Evolutionary conservation across 2,888 invertebrate species (phyloP), one percentile per base, ranked within the genome.

Genomic region (Nemoura dubitans): DNA sequence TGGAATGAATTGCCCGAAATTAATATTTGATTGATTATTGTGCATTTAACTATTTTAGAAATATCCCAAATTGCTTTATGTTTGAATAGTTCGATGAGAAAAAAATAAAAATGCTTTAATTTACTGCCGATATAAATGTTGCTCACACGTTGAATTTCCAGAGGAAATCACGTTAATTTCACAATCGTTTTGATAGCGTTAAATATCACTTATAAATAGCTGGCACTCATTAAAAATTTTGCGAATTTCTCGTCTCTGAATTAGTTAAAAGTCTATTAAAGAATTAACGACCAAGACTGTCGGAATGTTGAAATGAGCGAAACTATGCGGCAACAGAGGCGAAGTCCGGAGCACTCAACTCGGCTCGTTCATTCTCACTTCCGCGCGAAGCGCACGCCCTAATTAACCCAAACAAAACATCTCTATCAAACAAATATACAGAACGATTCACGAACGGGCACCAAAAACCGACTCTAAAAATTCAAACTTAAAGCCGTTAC

Each of bases 401-500:
- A 59, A 59, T 59, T 59, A 59, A 7, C 21, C 59, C 59, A 14
- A 59, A 59, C 59, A 59, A 59, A 59, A 59, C 59, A 59, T 59
- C 59, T 59, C 59, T 59, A 59, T 59, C 59, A 36, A 36, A 36
- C 36, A 36, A 36, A 36, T 6, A 36, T 36, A 6, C 36, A 59
- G 10, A n/a, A 36, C 36, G 36, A 36, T 36, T 36, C 10, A 10
- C 3, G 10, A 36, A 36, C 36, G 36, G 25, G 16, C 16, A 14
- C 14, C 26, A 83, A 83, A 83, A 28, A 16, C 43, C 26, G 14
- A 29, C 30, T 83, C 83, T 30, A 3, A 83, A 36, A 83, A 30
- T 43, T 83, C 26, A 26, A 83, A 83, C 83, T 26, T 83, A 83
- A 83, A 83, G 36, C 83, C 59, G 36, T 43, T 83, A 83, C 36